phyloP scores from a whole-genome alignment of 2,888 invertebrate species.

The Sialis fuliginosa region DNA sequence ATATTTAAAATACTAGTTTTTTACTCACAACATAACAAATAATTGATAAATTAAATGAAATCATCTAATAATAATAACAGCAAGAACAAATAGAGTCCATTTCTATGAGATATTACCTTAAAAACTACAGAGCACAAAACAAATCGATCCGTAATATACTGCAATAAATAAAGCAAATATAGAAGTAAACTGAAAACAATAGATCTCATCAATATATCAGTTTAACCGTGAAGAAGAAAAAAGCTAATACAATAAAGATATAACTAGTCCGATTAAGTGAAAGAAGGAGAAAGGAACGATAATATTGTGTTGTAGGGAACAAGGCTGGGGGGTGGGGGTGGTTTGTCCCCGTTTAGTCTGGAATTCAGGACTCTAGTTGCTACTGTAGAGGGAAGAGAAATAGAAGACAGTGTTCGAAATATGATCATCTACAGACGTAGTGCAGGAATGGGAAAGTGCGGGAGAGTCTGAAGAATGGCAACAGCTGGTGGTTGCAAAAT shows the following conservation, averaged over 20 bases:
- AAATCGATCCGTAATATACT: too few species aligned
- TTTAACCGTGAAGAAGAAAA: neutral
- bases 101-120: too few species aligned
- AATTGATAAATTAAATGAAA: too few species aligned
- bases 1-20: too few species aligned
- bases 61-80: too few species aligned
- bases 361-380: neutral
- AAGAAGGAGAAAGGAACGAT: neutral
- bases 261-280: neutral
- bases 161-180: too few species aligned
- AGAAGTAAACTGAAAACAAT: too few species aligned
- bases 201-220: too few species aligned
- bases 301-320: neutral
- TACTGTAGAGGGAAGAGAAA: neutral
- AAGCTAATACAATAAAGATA: neutral
- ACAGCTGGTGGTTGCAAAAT: neutral
- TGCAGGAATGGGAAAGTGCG: neutral
- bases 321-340: neutral
- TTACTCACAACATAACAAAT: too few species aligned
- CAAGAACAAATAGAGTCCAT: too few species aligned
- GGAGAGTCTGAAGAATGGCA: neutral
- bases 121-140: too few species aligned
- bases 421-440: neutral
- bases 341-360: too few species aligned
- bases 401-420: neutral